Evolutionary conservation across 2,113 vertebrate species (phyloP), one percentile per base, ranked within the genome.

Genomic region (Hiodon tergisus): DNA sequence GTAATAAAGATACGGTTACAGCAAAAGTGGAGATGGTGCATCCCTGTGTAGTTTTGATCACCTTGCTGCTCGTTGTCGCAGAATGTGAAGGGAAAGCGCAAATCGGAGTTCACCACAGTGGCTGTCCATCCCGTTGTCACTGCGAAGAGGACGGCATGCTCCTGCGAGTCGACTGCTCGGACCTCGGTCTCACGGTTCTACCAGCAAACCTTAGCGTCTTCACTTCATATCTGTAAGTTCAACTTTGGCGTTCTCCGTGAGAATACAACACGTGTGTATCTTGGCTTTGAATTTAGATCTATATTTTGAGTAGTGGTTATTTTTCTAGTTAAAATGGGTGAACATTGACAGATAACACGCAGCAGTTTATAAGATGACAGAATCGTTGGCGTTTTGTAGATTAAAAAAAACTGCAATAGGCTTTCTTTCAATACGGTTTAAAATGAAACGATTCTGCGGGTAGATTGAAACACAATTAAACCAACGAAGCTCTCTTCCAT

Each of bases 201-300:
- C 93, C 93, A 58, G 76, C 85, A 79, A 89, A 92, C 85, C 87
- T 94, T 83, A 94, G 93, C 85, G 83, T 83, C 82, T 90, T 92
- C 88, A 93, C 91, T 50, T 89, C 91, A 75, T 94, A 92, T 86
- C 89, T 93, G 92, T 94, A 84, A 94, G 92, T 93, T 71, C 4
- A 46, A 16, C 13, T 60, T 10, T 0, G 67, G 16, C 17, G 14
- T 52, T 61, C 54, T 3, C 57, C 57, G 71, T 77, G 71, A 73
- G 76, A 71, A 73, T 48, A 9, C 48, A 50, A 61, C 76, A 77
- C 69, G 69, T 77, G 76, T 68, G 70, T 63, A 50, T 47, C 8
- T 55, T 70, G 68, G 72, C 72, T 31, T 4, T 17, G 60, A 54
- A 8, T 67, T 71, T 8, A 52, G 59, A 54, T 14, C 52, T 7